These are phyloP conservation scores for Clarias macrocephalus DNA, from an alignment of 2,113 vertebrate species.

Conservation along the genomic window DNA sequence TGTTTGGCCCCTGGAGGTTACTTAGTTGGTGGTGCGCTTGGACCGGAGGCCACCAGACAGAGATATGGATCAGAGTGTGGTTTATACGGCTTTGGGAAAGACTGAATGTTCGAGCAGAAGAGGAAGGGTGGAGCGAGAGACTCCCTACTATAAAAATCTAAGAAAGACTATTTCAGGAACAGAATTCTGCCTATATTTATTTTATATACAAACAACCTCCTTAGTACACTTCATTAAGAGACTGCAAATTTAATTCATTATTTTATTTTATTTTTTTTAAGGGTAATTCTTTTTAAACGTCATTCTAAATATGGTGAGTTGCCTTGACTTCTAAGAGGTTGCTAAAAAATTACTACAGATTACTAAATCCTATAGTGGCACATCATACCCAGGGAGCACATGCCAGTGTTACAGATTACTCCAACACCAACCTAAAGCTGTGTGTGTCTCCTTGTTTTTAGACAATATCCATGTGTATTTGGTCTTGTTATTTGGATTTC, in stretches of 20 bases:
- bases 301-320: not conserved
- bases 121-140: not conserved
- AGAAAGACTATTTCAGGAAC: not conserved
- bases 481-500: not conserved
- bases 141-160: not conserved
- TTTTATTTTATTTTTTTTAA: too few species aligned
- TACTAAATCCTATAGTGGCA: not conserved
- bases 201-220: too few species aligned
- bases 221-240: not conserved
- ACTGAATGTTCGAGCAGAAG: not conserved
- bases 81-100: constrained; percentile 14
- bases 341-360: not conserved
- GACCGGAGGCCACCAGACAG: constrained; percentile 31
- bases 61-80: constrained; percentile 27
- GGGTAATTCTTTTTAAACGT: too few species aligned
- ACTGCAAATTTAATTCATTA: too few species aligned
- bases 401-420: not conserved
- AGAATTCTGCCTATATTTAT: not conserved
- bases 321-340: not conserved
- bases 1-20: constrained; percentile 47
- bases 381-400: not conserved
- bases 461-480: not conserved
- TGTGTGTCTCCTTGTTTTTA: not conserved
- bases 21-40: constrained; percentile 37
- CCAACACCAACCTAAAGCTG: not conserved